Conservation (phyloP, 1,140 invertebrate species). For the Penaeus indicus region DNA sequence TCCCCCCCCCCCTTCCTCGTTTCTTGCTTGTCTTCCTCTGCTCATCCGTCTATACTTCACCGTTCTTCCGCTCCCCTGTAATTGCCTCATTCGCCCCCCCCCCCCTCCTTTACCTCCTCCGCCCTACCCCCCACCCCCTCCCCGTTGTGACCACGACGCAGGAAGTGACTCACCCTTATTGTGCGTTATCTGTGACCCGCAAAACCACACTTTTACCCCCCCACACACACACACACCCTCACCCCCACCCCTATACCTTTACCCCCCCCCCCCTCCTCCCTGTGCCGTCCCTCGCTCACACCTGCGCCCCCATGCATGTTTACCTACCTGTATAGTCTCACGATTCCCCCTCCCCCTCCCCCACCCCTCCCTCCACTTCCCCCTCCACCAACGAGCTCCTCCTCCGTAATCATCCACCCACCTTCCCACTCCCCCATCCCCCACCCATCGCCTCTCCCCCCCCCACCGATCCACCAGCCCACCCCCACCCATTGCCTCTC, state of each 20-base stretch:
- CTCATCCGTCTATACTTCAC: too few species aligned
- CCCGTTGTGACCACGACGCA: too few species aligned
- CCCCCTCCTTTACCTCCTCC: too few species aligned
- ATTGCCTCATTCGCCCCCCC: too few species aligned
- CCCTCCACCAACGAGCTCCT: background rate
- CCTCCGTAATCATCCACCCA: background rate
- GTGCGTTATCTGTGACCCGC: too few species aligned
- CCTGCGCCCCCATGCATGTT: background rate
- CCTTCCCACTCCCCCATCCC: background rate
- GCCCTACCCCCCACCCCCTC: too few species aligned
- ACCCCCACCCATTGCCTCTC: background rate
- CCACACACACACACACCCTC: slow-evolving; percentile 28
- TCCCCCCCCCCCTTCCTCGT: background rate
- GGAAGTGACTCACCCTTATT: too few species aligned
- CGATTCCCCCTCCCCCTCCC: background rate
- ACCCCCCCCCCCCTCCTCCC: background rate
- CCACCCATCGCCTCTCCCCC: background rate
- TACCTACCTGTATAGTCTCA: background rate
- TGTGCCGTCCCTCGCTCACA: too few species aligned
- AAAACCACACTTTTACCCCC: background rate
- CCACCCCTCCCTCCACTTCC: background rate
- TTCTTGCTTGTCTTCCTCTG: too few species aligned
- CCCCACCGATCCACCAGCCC: background rate
- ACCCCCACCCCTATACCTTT: background rate
- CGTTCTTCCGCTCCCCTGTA: too few species aligned